Base-by-base conservation (phyloP, 1,140 invertebrate species). In the Heterodera schachtii region DNA sequence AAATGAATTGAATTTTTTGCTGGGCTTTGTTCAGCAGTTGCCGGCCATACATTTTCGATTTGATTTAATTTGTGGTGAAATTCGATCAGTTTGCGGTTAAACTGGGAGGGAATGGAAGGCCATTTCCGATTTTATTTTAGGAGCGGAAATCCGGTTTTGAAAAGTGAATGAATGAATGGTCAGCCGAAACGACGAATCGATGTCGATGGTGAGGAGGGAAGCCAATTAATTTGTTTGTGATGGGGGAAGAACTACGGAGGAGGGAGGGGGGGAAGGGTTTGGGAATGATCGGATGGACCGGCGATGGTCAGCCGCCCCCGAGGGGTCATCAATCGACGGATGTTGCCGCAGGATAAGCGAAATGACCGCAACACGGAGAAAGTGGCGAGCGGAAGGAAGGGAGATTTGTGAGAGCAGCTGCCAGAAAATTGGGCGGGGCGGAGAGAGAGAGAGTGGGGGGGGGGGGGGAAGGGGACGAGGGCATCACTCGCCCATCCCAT, bases 161-260 rank as follows among this genome's bases (percentile, higher is more conserved):
- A 46, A 9, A 31, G 69, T 71, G 69, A 71, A 16, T 71, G 31
- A 71, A 71, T 7, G 69, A 31, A 43, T 5, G 69, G 21, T 13
- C 31, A 71, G n/a, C 69, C 69, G 5, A 71, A 43, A 46, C 69
- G 44, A 11, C 69, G 31, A 46, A 71, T 71, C 69, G 69, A 71
- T 71, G 31, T 7, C 69, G 57, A 60, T 3, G 69, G 19, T 4
- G 44, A 46, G n/a, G n/a, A n/a, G n/a, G n/a, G n/a, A 41, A 71
- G 69, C 16, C 69, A 71, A 71, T 71, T 71, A 71, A 71, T 71
- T 71, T 31, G 69, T 8, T 19, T 71, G 47, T 31, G 31, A 46
- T 31, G 69, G 11, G 9, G 21, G 69, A 31, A 31, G 13, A 31
- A 43, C 21, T n/a, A n/a, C n/a, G n/a, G n/a, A n/a, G n/a, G n/a